Evolutionary conservation across 2,797 vertebrate genomes (phyloP), one percentile per base, ranked within the genome.

Genomic region (Bradypus variegatus): DNA sequence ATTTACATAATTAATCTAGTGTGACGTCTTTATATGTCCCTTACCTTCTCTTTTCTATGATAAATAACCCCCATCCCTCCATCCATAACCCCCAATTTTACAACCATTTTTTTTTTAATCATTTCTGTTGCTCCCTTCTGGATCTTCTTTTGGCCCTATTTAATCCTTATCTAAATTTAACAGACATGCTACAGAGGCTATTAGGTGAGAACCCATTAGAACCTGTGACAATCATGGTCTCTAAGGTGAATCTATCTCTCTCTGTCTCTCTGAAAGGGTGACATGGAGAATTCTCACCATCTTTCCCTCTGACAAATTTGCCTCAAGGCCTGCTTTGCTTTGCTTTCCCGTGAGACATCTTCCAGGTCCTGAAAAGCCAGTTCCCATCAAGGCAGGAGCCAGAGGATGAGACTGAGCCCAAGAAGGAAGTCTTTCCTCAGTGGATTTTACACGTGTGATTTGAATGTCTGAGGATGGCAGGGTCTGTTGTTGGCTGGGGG

Each of bases 1-100:
- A 94, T 95, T 96, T 93, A 78, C 86, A 87, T 92, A 92, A 93
- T 94, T 95, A 94, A 95, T 95, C 86, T 92, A 67, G 85, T 85
- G 88, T 93, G 94, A 95, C 50, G 77, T 73, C 67, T 94, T 95
- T 94, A 85, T 92, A 72, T 69, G 86, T 92, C 90, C 89, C 82
- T 94, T 81, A 87, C 38, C 36, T 92, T 95, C 90, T 81, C 73
- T 92, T 94, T 95, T 94, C 87, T 41, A 86, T 73, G 83, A 94
- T 95, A 95, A 96, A 94, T 96, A 92, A 93, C 72, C 33, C 88
- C 60, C 50, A 23, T 90, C 89, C 45, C 77, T 95, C 70, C 48
- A 70, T 87, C 53, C 53, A 82, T 92, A 90, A 94, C 41, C 73
- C 91, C 77, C 70, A 53, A 77, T 95, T 94, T 95, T 94, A 91